These are phyloP conservation scores for Pedetes capensis DNA, from an alignment of 2,113 vertebrate species.

Conservation along the genomic window DNA sequence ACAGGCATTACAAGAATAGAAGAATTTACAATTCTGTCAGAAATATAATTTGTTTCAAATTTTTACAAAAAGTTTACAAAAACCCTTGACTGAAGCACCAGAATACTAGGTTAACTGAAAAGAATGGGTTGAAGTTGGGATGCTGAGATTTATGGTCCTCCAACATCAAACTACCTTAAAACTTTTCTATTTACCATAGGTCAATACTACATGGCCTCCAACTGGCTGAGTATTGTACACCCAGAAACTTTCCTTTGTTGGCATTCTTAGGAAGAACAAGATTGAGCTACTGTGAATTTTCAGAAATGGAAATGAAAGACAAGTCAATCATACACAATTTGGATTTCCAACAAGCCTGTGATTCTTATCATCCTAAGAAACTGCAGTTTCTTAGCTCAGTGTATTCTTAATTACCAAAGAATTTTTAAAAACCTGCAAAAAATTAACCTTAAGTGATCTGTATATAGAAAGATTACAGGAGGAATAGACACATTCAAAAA, in stretches of 20 bases:
- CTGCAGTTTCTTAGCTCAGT: not conserved
- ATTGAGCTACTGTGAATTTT: not conserved
- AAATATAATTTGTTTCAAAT: not conserved
- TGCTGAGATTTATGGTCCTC: not conserved
- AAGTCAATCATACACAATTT: not conserved
- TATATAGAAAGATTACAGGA: not conserved
- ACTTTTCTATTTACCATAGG: not conserved
- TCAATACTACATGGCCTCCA: not conserved
- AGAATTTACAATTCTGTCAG: constrained; percentile 16
- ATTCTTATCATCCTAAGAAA: constrained; percentile 6
- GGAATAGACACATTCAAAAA: not conserved
- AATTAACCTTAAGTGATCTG: not conserved
- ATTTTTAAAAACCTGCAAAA: not conserved
- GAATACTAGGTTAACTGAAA: not conserved
- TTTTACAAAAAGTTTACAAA: not conserved
- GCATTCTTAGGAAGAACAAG: not conserved
- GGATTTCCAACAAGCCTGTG: not conserved
- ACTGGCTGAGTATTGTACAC: not conserved
- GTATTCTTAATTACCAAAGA: not conserved
- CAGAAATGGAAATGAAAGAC: not conserved
- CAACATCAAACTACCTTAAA: not conserved
- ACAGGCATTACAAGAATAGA: not conserved
- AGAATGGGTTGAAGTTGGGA: not conserved
- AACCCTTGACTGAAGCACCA: not conserved
- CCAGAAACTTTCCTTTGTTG: constrained; percentile 27